Conservation (phyloP, 64 coral and sea anemone species). For the Actinia equina region DNA sequence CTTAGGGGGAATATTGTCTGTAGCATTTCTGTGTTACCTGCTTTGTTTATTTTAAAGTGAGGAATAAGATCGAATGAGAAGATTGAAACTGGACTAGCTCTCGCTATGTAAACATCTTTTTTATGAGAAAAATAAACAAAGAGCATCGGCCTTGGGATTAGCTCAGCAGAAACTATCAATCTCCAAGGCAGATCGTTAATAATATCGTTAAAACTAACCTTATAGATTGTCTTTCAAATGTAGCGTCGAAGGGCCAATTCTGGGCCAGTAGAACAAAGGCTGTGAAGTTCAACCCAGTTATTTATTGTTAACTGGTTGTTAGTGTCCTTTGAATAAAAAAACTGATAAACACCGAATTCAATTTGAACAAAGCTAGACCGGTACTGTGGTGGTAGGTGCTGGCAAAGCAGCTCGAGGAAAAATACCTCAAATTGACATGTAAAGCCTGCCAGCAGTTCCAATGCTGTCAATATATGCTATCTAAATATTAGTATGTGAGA, state of each 20-base stretch:
- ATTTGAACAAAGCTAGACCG: background rate
- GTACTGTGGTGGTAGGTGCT: background rate
- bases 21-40: background rate
- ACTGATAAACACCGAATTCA: background rate
- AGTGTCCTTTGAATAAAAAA: background rate
- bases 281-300: background rate
- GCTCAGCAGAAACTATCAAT: background rate
- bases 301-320: background rate
- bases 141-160: background rate
- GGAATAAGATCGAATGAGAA: background rate
- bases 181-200: background rate
- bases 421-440: background rate
- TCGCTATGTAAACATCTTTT: background rate
- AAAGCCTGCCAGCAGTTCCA: background rate
- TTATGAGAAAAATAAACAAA: constrained; percentile 9
- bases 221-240: background rate
- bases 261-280: background rate
- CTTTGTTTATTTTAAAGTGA: background rate
- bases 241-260: background rate
- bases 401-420: background rate
- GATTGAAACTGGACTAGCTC: background rate
- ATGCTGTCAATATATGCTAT: constrained; percentile 6
- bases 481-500: background rate
- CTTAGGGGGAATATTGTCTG: constrained; percentile 10
- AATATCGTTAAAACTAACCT: background rate